Conservation (phyloP, 2,113 vertebrate genomes). For the Chloropsis hardwickii region DNA sequence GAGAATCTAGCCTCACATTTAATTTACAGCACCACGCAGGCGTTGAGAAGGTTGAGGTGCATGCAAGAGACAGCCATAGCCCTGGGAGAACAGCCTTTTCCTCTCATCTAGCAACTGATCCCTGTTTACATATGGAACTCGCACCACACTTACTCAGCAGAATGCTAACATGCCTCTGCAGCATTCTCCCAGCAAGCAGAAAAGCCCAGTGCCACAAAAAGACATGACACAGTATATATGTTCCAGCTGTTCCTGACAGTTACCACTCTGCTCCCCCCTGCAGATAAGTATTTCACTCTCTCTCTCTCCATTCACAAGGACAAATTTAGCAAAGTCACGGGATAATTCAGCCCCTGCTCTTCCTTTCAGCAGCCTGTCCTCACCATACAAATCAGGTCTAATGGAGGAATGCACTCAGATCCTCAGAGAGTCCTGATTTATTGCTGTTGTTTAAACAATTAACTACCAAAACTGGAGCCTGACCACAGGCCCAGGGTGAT, state of each 20-base stretch:
- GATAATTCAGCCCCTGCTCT: not conserved
- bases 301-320: slow-evolving; percentile 14
- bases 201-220: slow-evolving; percentile 33
- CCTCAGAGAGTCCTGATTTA: not conserved
- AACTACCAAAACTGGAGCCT: not conserved
- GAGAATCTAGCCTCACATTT: not conserved
- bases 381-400: slow-evolving; percentile 29
- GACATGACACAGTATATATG: slow-evolving; percentile 23
- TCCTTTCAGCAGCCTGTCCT: slow-evolving; percentile 25
- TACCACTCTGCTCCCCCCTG: not conserved
- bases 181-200: slow-evolving; percentile 46
- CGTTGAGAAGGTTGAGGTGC: not conserved
- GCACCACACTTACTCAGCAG: slow-evolving; percentile 57
- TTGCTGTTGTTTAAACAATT: not conserved
- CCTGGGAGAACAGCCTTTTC: not conserved
- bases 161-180: slow-evolving; percentile 43
- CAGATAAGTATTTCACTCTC: slow-evolving; percentile 18
- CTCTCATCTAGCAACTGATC: slow-evolving; percentile 15
- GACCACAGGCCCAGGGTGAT: not conserved
- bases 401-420: not conserved
- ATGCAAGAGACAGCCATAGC: not conserved
- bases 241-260: slow-evolving; percentile 66
- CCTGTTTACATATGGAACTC: slow-evolving; percentile 41
- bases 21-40: not conserved
- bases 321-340: slow-evolving; percentile 22